phyloP scores from a whole-genome alignment of 2,797 vertebrate genomes.

The Botia kubotai region DNA sequence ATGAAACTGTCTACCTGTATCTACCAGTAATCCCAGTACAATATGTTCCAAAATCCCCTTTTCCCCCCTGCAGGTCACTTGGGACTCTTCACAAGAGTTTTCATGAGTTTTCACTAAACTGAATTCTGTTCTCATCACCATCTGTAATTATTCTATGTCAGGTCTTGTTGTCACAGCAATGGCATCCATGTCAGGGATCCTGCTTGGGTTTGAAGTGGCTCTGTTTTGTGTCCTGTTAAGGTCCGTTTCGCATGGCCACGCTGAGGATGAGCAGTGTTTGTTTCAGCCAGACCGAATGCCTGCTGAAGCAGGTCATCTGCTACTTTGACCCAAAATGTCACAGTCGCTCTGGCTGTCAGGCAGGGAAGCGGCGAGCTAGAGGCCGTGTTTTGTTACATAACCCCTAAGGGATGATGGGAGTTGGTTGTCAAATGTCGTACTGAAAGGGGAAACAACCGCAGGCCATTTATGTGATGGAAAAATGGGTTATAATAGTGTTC shows the following conservation, averaged over 20 bases:
- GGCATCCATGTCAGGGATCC: conserved; percentile 52
- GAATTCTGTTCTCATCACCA: too few relatives aligned
- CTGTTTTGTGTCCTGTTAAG: conserved; percentile 61
- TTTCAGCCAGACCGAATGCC: conserved; percentile 52
- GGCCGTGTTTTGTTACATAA: conserved; percentile 28
- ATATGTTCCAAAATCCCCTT: too few relatives aligned
- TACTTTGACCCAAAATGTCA: conserved; percentile 58
- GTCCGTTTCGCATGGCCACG: conserved; percentile 37
- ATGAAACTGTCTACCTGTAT: too few relatives aligned
- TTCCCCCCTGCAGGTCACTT: too few relatives aligned
- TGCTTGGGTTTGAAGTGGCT: conserved; percentile 54
- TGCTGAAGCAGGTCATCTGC: conserved; percentile 54
- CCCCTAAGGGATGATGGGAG: conserved; percentile 48
- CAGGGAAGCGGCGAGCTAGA: conserved; percentile 6
- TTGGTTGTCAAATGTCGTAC: conserved; percentile 23
- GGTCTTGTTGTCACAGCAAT: conserved; percentile 54
- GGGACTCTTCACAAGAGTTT: too few relatives aligned
- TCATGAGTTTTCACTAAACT: too few relatives aligned
- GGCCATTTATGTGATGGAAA: not conserved
- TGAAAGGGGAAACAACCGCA: conserved; percentile 20
- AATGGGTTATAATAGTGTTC: conserved; percentile 24
- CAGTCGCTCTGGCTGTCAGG: conserved; percentile 34
- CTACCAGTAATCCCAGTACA: too few relatives aligned
- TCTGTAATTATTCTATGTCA: conserved; percentile 54
- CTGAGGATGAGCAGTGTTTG: conserved; percentile 43